Conservation (phyloP, 2,113 vertebrate species). For the Gobiocypris rarus region DNA sequence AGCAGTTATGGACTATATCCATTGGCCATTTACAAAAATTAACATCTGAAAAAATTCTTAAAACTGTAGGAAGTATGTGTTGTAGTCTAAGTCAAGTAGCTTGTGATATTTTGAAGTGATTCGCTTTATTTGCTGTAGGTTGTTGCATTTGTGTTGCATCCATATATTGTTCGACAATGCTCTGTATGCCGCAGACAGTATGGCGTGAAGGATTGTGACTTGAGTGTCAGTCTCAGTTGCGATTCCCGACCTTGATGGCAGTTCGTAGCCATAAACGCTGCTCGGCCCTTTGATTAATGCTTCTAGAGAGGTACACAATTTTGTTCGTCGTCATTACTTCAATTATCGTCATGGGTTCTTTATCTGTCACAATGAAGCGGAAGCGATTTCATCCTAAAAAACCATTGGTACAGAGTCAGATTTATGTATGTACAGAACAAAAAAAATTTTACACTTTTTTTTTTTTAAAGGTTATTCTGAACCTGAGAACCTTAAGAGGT, state of each 20-base stretch:
- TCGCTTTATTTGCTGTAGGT: background rate
- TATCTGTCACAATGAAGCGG: conserved; percentile 47
- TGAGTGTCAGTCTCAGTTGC: conserved; percentile 32
- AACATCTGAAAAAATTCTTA: background rate
- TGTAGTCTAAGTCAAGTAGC: background rate
- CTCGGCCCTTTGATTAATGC: background rate
- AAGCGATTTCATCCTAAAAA: background rate
- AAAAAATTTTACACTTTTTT: background rate
- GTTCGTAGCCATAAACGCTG: conserved; percentile 17
- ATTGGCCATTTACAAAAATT: background rate
- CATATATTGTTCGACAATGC: background rate
- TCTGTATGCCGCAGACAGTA: background rate
- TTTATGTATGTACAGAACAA: background rate
- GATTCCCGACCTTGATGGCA: conserved; percentile 33
- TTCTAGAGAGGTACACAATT: conserved; percentile 11
- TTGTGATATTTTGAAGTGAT: background rate
- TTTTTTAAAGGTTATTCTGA: background rate
- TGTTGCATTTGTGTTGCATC: background rate
- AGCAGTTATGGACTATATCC: background rate
- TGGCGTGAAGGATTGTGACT: conserved; percentile 31
- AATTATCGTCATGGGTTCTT: conserved; percentile 54
- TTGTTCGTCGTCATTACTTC: conserved; percentile 47
- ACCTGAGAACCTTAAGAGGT: background rate
- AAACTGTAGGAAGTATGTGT: background rate
- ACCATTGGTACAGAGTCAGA: background rate